phyloP scores from a whole-genome alignment of 2,888 invertebrate species.

The Cinara cedri region DNA sequence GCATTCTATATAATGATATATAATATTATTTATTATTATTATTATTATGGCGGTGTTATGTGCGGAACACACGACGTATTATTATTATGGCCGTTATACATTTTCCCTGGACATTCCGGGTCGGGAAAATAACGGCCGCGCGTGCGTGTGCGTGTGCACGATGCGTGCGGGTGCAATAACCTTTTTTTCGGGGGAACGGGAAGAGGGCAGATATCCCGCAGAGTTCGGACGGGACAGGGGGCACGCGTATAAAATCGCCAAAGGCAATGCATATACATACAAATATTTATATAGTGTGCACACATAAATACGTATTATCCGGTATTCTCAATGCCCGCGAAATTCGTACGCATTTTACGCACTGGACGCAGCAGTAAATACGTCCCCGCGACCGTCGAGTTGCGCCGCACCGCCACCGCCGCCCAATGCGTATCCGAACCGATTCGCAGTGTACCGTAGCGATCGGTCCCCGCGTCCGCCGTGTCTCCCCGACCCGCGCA shows the following conservation, averaged over 20 bases:
- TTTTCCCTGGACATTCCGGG: no score
- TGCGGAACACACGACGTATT: not conserved
- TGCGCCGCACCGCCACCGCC: no score
- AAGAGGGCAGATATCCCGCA: slow-evolving; percentile 8
- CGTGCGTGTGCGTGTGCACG: not conserved
- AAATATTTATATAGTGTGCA: no score
- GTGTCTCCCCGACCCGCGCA: not conserved
- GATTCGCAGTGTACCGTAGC: slow-evolving; percentile 43
- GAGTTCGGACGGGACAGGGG: not conserved
- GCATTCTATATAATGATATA: no score
- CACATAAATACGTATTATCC: not conserved
- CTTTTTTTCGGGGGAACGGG: slow-evolving; percentile 23
- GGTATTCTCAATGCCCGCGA: no score
- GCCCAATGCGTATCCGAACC: slow-evolving; percentile 47
- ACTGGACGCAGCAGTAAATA: no score
- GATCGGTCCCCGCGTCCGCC: not conserved
- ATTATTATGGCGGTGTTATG: not conserved
- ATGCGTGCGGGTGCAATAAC: slow-evolving; percentile 34
- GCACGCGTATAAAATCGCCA: slow-evolving; percentile 14
- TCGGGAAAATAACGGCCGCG: not conserved
- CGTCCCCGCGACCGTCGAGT: no score
- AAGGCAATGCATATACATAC: not conserved
- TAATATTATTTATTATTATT: not conserved
- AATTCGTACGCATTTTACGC: no score
- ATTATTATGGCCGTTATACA: no score